These are phyloP conservation scores for Tenualosa ilisha DNA, from an alignment of 2,797 vertebrate genomes.

Conservation along the genomic window DNA sequence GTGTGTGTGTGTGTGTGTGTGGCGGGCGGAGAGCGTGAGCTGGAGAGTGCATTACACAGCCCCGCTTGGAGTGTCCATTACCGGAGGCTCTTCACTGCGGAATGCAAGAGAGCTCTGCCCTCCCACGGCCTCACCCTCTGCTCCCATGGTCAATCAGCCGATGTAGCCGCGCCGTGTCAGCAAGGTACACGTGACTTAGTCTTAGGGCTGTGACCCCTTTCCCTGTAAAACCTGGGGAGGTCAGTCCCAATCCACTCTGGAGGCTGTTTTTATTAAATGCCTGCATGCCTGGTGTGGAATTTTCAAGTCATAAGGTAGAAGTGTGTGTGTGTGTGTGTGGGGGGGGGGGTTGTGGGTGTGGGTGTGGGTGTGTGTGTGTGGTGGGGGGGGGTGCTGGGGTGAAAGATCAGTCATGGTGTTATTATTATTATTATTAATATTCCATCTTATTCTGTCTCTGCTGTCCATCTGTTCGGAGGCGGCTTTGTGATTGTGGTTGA, in stretches of 20 bases:
- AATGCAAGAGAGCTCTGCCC: neutral
- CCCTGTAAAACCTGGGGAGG: neutral
- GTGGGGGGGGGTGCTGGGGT: neutral
- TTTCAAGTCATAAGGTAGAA: neutral
- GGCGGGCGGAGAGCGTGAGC: neutral
- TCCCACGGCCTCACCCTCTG: neutral
- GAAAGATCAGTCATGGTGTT: neutral
- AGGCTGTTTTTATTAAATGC: neutral
- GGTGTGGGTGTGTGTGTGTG: no score
- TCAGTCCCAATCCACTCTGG: conserved; percentile 3
- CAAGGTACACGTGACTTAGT: neutral
- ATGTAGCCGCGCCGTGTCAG: neutral
- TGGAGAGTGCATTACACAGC: neutral
- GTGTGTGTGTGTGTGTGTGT: neutral
- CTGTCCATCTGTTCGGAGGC: neutral
- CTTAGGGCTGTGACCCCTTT: neutral
- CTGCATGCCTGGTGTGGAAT: neutral
- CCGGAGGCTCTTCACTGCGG: neutral
- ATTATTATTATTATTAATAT: conserved; percentile 3
- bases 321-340: no score
- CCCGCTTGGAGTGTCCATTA: neutral
- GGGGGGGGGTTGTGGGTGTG: no score
- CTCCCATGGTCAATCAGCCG: neutral
- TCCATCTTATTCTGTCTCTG: neutral
- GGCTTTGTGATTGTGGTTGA: neutral